A percentile compares a stretch with the other conserved stretches of the same genome.
These are phyloP conservation scores for Myotis brandtii DNA, from an alignment of 2,113 vertebrate species.

Conservation along the genomic window DNA sequence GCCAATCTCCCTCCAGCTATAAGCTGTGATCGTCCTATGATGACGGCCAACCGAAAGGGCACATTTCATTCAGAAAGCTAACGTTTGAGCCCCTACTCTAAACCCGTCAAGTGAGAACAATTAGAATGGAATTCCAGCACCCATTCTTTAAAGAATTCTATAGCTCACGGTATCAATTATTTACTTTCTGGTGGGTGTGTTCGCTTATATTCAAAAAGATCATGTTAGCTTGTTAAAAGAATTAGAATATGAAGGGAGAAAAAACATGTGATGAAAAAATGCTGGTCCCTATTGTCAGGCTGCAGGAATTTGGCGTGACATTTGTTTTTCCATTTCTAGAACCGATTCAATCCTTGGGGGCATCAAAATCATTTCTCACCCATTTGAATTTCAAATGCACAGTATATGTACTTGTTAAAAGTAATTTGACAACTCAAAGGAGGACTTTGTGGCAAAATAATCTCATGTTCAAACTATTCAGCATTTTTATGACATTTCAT, in stretches of 20 bases:
- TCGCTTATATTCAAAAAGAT: background rate
- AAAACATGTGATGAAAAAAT: background rate
- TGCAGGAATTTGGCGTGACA: constrained; percentile 12
- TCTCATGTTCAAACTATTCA: background rate
- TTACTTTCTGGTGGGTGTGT: background rate
- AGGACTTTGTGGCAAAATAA: constrained; percentile 16
- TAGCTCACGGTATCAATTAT: background rate
- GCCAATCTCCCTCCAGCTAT: background rate
- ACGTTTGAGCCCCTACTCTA: background rate
- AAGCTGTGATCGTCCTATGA: background rate
- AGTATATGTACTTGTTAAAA: constrained; percentile 35
- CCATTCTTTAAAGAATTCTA: background rate
- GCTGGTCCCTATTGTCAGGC: background rate
- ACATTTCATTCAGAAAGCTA: background rate
- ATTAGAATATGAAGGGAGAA: background rate
- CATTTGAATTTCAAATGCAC: constrained; percentile 40
- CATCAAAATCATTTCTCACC: constrained; percentile 16
- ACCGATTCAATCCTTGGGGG: constrained; percentile 26
- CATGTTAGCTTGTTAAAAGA: background rate
- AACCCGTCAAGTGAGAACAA: background rate
- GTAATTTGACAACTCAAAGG: constrained; percentile 24
- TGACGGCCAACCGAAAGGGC: background rate
- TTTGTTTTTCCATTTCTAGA: constrained; percentile 49
- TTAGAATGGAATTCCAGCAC: background rate
- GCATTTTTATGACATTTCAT: background rate